phyloP scores from a whole-genome alignment of 2,888 invertebrate species.

The Lepidochrysops patricia region DNA sequence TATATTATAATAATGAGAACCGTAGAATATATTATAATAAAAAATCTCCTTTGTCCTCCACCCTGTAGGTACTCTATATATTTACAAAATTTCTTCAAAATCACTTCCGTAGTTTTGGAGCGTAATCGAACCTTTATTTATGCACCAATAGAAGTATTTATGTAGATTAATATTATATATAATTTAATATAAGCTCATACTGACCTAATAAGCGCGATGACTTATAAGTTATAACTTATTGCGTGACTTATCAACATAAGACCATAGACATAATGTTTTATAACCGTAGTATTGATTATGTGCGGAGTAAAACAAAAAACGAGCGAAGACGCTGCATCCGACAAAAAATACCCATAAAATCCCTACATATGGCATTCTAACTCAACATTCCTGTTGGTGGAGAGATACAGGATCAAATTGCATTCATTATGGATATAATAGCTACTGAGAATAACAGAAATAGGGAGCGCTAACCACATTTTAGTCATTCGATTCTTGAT shows the following conservation, averaged over 20 bases:
- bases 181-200: not conserved
- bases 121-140: too few species aligned
- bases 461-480: not conserved
- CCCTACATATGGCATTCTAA: conserved; percentile 22
- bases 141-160: too few species aligned
- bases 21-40: too few species aligned
- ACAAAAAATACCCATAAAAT: conserved; percentile 28
- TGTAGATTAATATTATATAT: too few species aligned
- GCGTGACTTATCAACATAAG: not conserved
- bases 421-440: conserved; percentile 26
- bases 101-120: too few species aligned
- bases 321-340: conserved; percentile 22
- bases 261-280: not conserved
- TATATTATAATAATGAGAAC: too few species aligned
- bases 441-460: conserved; percentile 20
- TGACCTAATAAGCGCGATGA: not conserved
- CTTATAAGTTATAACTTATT: not conserved
- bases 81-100: too few species aligned
- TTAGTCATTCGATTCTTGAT: not conserved
- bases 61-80: too few species aligned
- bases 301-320: conserved; percentile 22
- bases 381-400: conserved; percentile 23
- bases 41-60: too few species aligned
- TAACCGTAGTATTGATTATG: conserved; percentile 21
- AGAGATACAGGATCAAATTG: conserved; percentile 29